These are phyloP conservation scores for Paradoxurus hermaphroditus DNA, from an alignment of 2,113 vertebrate genomes.

Conservation along the genomic window DNA sequence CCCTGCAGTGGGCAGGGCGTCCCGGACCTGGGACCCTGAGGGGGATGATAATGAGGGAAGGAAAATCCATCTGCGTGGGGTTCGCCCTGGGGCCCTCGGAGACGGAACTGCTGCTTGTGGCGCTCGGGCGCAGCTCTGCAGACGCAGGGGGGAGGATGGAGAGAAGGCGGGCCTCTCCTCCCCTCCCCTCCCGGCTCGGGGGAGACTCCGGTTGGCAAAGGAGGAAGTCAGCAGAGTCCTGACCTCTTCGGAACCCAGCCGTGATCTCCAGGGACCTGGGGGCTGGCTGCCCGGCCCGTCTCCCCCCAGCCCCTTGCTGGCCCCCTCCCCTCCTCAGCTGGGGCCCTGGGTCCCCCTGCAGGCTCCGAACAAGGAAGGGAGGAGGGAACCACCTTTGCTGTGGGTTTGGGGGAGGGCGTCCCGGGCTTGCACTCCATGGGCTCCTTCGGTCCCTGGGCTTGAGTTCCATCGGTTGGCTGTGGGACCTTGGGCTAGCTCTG, in stretches of 20 bases:
- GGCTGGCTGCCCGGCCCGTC: not conserved
- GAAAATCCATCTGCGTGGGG: not conserved
- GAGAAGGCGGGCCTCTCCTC: not conserved
- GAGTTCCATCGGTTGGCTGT: not conserved
- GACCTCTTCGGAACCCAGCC: not conserved
- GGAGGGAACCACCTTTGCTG: not conserved
- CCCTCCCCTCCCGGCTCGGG: rapidly evolving
- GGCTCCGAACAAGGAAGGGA: not conserved
- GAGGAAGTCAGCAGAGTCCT: not conserved
- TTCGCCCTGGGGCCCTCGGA: not conserved
- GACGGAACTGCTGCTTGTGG: not conserved
- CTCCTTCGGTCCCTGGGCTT: not conserved
- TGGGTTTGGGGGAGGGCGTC: not conserved
- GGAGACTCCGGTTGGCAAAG: not conserved
- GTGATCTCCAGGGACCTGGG: rapidly evolving
- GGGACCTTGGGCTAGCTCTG: rapidly evolving
- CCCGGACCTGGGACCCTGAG: not conserved
- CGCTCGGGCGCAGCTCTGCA: not conserved
- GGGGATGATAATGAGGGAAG: slow-evolving; percentile 14
- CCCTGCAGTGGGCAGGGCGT: not conserved
- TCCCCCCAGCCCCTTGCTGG: not conserved
- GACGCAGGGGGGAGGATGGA: too few species aligned
- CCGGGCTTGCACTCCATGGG: not conserved
- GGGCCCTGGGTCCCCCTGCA: rapidly evolving
- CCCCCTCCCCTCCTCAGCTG: not conserved